Conservation (phyloP, 1,140 invertebrate species). For the Globodera rostochiensis region DNA sequence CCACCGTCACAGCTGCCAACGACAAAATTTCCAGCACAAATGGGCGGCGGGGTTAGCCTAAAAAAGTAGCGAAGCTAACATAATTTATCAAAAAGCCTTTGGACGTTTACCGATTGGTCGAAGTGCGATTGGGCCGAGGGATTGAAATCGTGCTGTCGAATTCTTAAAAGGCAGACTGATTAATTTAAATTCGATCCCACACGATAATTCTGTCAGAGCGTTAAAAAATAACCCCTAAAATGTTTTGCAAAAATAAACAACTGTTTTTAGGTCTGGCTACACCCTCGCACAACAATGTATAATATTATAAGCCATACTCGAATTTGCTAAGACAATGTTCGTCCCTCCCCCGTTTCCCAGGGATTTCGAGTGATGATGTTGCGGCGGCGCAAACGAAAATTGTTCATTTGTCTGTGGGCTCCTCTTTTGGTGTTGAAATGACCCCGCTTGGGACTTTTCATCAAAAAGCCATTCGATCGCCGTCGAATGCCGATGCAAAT, state of each 20-base stretch:
- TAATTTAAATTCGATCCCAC: neutral
- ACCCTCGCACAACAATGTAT: neutral
- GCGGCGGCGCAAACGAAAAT: neutral
- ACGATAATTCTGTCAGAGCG: too few species aligned
- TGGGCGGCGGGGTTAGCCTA: constrained; percentile 13
- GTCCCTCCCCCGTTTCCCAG: neutral
- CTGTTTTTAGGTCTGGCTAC: too few species aligned
- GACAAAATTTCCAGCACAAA: constrained; percentile 6
- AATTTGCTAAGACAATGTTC: neutral
- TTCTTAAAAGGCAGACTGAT: constrained; percentile 37
- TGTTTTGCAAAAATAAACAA: too few species aligned
- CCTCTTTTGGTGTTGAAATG: neutral
- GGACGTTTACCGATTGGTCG: neutral
- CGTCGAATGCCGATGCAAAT: neutral
- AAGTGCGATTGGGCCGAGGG: constrained; percentile 48
- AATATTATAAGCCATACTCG: neutral
- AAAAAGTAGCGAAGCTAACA: neutral
- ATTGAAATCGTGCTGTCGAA: constrained; percentile 50
- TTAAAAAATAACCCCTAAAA: too few species aligned
- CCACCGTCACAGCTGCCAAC: neutral
- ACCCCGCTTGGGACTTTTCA: neutral
- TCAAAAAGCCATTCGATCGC: constrained; percentile 7
- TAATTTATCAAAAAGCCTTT: neutral
- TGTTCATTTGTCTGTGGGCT: neutral
- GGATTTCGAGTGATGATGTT: constrained; percentile 13